These are phyloP conservation scores for Callaeas wilsoni DNA, from an alignment of 2,113 vertebrate genomes.

Conservation along the genomic window DNA sequence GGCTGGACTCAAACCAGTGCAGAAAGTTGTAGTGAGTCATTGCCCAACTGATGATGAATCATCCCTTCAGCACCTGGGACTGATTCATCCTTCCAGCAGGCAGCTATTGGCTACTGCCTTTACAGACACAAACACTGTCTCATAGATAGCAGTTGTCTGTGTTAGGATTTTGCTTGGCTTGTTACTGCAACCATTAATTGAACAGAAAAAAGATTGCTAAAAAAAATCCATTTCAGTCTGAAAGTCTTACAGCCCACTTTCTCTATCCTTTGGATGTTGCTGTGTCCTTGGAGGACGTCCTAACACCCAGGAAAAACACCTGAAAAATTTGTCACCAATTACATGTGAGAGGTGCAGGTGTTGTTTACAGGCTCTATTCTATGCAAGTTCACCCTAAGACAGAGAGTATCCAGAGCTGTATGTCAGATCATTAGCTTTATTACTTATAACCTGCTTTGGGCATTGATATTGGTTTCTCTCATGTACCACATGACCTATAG, in stretches of 20 bases:
- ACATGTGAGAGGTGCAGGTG: background rate
- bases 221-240: background rate
- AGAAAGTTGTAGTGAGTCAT: slow-evolving; percentile 51
- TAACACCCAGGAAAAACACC: background rate
- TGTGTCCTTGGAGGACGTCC: background rate
- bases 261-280: background rate
- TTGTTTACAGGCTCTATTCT: background rate
- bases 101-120: slow-evolving; percentile 23
- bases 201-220: slow-evolving; percentile 1
- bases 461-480: background rate
- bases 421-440: background rate
- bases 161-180: background rate
- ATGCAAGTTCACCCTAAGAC: background rate
- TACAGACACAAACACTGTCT: slow-evolving; percentile 41
- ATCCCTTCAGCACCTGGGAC: slow-evolving; percentile 49
- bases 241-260: background rate
- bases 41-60: slow-evolving; percentile 51
- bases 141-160: slow-evolving; percentile 19
- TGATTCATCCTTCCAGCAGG: slow-evolving; percentile 41
- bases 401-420: background rate
- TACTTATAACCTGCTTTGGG: background rate
- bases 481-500: background rate
- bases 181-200: slow-evolving; percentile 19
- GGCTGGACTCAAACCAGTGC: background rate
- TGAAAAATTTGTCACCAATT: background rate